A percentile compares a stretch with the other conserved stretches of the same genome.
These are phyloP conservation scores for Kradibia gibbosae DNA, from an alignment of 1,140 invertebrate genomes.

Conservation along the genomic window DNA sequence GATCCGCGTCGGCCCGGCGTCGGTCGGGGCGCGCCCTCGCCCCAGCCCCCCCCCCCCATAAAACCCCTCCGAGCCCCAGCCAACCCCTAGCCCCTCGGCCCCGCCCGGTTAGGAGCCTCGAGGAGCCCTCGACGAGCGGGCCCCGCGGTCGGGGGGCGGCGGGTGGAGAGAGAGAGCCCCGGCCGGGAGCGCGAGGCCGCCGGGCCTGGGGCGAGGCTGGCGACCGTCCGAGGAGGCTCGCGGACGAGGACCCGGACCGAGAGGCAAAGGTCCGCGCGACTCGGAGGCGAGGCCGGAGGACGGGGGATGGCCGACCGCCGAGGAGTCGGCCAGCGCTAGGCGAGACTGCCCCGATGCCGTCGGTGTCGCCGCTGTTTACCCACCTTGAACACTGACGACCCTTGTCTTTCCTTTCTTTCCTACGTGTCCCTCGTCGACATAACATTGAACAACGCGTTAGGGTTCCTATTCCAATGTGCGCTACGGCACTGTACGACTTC, in stretches of 20 bases:
- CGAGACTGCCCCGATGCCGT: background rate
- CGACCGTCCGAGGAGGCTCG: background rate
- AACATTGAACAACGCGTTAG: conserved; percentile 40
- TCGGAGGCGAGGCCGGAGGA: background rate
- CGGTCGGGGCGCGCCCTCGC: background rate
- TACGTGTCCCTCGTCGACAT: conserved; percentile 4
- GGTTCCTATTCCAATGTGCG: conserved; percentile 45
- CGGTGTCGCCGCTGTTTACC: conserved; percentile 8
- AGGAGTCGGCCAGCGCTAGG: background rate
- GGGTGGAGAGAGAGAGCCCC: background rate
- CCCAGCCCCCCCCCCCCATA: background rate
- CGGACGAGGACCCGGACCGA: background rate
- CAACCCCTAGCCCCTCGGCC: too few species aligned
- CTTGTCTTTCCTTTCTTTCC: conserved; percentile 33
- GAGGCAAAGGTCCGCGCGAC: background rate
- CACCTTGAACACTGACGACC: background rate
- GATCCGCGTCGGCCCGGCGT: too few species aligned
- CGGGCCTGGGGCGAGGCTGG: background rate
- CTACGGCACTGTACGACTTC: background rate
- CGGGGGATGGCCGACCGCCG: too few species aligned
- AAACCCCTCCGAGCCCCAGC: conserved; percentile 5
- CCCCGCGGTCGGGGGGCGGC: too few species aligned
- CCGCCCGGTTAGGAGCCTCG: too few species aligned
- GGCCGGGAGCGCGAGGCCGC: too few species aligned
- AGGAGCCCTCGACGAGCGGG: too few species aligned